These are phyloP conservation scores for Cheilosia grossa DNA, from an alignment of 2,888 invertebrate genomes.

Conservation along the genomic window DNA sequence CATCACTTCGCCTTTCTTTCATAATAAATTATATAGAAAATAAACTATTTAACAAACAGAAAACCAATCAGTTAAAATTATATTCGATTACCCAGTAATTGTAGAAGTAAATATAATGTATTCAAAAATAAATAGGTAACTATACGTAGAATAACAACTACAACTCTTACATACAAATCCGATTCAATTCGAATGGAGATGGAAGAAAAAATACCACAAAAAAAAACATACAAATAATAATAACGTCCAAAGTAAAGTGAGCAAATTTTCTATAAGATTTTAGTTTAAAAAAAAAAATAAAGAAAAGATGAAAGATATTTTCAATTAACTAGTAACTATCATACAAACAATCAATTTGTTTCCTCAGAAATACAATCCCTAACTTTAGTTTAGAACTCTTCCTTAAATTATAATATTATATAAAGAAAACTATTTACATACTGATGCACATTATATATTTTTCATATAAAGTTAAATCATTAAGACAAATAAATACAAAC, in stretches of 20 bases:
- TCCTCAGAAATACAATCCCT: slow-evolving; percentile 45
- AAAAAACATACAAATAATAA: slow-evolving; percentile 29
- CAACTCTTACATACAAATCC: slow-evolving; percentile 28
- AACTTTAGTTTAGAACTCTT: slow-evolving; percentile 48
- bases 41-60: slow-evolving; percentile 15
- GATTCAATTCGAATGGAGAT: slow-evolving; percentile 17
- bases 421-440: slow-evolving; percentile 41
- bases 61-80: slow-evolving; percentile 17
- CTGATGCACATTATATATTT: slow-evolving; percentile 63
- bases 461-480: slow-evolving; percentile 45
- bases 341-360: slow-evolving; percentile 65
- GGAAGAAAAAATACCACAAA: neutral
- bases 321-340: slow-evolving; percentile 61
- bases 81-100: slow-evolving; percentile 3
- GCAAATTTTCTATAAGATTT: slow-evolving; percentile 50
- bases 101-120: slow-evolving; percentile 26
- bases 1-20: slow-evolving; percentile 35
- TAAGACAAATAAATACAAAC: slow-evolving; percentile 17
- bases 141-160: slow-evolving; percentile 13
- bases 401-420: slow-evolving; percentile 15
- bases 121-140: slow-evolving; percentile 27
- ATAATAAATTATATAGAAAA: slow-evolving; percentile 5
- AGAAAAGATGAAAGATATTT: slow-evolving; percentile 11
- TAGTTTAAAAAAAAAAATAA: slow-evolving; percentile 8
- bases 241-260: slow-evolving; percentile 63